Percentiles rank a stretch among this genome's conserved stretches.
phyloP scores from a whole-genome alignment of 2,888 invertebrate species.

The Isoperla grammatica region DNA sequence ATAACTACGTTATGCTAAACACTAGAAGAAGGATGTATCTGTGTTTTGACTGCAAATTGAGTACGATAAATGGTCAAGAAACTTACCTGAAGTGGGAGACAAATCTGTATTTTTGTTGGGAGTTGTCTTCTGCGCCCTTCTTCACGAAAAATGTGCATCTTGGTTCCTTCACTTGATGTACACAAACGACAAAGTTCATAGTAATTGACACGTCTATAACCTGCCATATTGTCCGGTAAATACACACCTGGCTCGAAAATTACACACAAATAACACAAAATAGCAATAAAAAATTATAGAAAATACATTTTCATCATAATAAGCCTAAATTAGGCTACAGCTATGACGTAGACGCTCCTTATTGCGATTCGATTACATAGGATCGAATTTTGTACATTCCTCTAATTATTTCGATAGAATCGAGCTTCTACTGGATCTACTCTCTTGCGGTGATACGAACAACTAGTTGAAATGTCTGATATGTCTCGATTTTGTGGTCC shows the following conservation, averaged over 20 bases:
- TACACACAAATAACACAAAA: slow-evolving; percentile 23
- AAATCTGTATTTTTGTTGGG: slow-evolving; percentile 58
- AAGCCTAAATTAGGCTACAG: slow-evolving; percentile 21
- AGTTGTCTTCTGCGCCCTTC: slow-evolving; percentile 60
- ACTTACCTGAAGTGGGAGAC: slow-evolving; percentile 55
- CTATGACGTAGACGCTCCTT: slow-evolving; percentile 28
- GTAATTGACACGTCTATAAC: slow-evolving; percentile 63
- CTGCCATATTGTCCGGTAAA: slow-evolving; percentile 48
- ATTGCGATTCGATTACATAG: neutral
- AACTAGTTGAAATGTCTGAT: no score
- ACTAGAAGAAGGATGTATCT: no score
- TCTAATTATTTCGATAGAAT: neutral
- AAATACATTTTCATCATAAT: slow-evolving; percentile 27
- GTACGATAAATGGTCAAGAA: no score
- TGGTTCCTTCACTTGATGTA: slow-evolving; percentile 58
- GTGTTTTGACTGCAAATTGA: no score
- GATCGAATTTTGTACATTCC: no score
- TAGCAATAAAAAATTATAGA: slow-evolving; percentile 24
- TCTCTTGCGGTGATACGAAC: no score
- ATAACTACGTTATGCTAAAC: no score
- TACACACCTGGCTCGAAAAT: slow-evolving; percentile 19
- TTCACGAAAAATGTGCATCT: slow-evolving; percentile 60
- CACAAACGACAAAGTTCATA: slow-evolving; percentile 65
- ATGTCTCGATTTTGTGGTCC: no score
- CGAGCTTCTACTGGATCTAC: neutral